Percentiles rank a stretch among this genome's conserved stretches.
phyloP scores from a whole-genome alignment of 2,113 vertebrate genomes.

The Dasyornis broadbenti region DNA sequence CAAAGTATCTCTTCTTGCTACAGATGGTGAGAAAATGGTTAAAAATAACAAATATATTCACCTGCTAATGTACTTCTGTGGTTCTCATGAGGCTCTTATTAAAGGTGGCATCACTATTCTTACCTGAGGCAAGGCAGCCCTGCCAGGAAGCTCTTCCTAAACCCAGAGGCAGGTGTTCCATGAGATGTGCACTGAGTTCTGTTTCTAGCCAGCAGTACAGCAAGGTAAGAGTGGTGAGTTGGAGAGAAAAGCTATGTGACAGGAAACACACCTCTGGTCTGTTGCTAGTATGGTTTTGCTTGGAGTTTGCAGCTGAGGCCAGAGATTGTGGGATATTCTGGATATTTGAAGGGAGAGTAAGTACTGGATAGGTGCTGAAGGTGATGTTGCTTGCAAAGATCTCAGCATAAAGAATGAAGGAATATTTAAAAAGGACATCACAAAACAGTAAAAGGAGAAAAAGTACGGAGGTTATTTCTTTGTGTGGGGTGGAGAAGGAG shows the following conservation, averaged over 20 bases:
- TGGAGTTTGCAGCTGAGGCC: neutral
- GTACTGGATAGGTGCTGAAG: neutral
- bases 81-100: neutral
- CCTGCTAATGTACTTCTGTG: neutral
- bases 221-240: neutral
- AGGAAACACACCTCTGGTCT: neutral
- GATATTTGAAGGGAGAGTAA: neutral
- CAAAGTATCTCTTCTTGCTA: neutral
- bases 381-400: neutral
- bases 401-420: neutral
- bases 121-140: neutral
- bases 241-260: neutral
- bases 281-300: neutral
- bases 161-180: neutral
- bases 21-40: neutral
- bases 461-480: neutral
- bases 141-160: neutral
- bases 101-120: neutral
- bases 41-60: neutral
- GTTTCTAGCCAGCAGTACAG: neutral
- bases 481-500: neutral
- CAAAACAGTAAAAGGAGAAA: neutral
- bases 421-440: neutral
- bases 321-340: neutral
- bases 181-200: neutral